phyloP scores from a whole-genome alignment of 2,888 invertebrate species.

The Acrocera orbiculus region DNA sequence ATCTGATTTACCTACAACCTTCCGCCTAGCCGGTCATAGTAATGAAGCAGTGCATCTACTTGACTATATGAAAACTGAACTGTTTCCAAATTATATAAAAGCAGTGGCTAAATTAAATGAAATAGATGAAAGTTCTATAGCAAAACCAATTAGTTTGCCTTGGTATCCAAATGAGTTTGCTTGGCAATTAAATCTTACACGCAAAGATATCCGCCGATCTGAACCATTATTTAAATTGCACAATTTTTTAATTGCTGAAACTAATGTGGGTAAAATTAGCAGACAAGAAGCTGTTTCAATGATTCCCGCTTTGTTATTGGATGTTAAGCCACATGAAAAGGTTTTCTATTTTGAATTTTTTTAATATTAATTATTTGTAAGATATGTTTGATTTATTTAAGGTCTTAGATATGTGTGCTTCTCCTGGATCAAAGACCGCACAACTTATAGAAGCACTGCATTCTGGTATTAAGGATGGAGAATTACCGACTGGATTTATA shows the following conservation, averaged over 20 bases:
- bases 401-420: slow-evolving; percentile 96
- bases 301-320: slow-evolving; percentile 89
- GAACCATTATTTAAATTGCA: slow-evolving; percentile 74
- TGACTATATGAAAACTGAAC: slow-evolving; percentile 64
- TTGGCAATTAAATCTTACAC: slow-evolving; percentile 80
- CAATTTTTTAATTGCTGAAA: slow-evolving; percentile 90
- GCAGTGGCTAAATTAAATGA: slow-evolving; percentile 27
- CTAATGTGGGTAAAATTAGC: slow-evolving; percentile 85
- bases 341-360: slow-evolving; percentile 2
- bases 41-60: slow-evolving; percentile 64
- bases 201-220: slow-evolving; percentile 74
- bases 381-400: slow-evolving; percentile 30
- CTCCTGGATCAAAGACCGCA: slow-evolving; percentile 96
- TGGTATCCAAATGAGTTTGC: slow-evolving; percentile 89
- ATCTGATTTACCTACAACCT: slow-evolving; percentile 80
- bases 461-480: slow-evolving; percentile 47
- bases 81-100: slow-evolving; percentile 62
- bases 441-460: slow-evolving; percentile 94
- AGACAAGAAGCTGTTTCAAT: slow-evolving; percentile 96
- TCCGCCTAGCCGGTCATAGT: slow-evolving; percentile 75
- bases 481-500: slow-evolving; percentile 72
- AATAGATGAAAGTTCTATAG: slow-evolving; percentile 30
- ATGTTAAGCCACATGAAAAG: slow-evolving; percentile 82
- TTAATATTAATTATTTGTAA: background rate
- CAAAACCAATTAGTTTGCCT: slow-evolving; percentile 59